A percentile compares a stretch with the other conserved stretches of the same genome.
These are phyloP conservation scores for Platyrinchus mystaceus DNA, from an alignment of 2,797 vertebrate genomes.

Conservation along the genomic window DNA sequence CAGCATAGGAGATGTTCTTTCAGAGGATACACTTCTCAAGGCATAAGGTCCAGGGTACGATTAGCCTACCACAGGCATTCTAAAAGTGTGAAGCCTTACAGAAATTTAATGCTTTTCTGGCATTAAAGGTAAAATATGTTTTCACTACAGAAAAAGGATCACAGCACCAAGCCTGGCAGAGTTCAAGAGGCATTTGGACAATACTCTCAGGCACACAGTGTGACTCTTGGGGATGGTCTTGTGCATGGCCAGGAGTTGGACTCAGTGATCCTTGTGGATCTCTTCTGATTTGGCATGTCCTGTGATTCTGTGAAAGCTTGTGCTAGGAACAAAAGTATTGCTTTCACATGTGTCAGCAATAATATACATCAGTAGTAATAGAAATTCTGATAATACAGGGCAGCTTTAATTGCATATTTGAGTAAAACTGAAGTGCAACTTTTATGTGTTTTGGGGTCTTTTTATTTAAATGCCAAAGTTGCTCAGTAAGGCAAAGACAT, in stretches of 20 bases:
- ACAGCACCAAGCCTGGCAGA: not conserved
- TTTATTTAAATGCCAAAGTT: not conserved
- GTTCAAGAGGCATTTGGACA: not conserved
- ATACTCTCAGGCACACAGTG: no score
- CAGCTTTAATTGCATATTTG: not conserved
- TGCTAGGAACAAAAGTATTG: not conserved
- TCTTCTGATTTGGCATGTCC: not conserved
- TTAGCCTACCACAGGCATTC: not conserved
- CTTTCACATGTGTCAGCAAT: not conserved
- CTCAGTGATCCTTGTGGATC: not conserved
- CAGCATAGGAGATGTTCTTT: not conserved
- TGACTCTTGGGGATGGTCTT: not conserved
- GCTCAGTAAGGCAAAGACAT: not conserved
- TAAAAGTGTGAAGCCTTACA: not conserved
- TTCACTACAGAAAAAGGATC: not conserved
- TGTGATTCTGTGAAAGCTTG: not conserved
- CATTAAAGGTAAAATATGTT: not conserved
- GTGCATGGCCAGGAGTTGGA: not conserved
- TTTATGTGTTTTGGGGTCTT: not conserved
- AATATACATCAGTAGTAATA: not conserved
- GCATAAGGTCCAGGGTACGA: not conserved
- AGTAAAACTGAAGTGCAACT: not conserved
- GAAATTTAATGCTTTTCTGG: not conserved
- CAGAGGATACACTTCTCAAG: not conserved
- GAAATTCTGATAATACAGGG: not conserved